phyloP scores from a whole-genome alignment of 2,888 invertebrate genomes.

The Eubasilissa splendida region DNA sequence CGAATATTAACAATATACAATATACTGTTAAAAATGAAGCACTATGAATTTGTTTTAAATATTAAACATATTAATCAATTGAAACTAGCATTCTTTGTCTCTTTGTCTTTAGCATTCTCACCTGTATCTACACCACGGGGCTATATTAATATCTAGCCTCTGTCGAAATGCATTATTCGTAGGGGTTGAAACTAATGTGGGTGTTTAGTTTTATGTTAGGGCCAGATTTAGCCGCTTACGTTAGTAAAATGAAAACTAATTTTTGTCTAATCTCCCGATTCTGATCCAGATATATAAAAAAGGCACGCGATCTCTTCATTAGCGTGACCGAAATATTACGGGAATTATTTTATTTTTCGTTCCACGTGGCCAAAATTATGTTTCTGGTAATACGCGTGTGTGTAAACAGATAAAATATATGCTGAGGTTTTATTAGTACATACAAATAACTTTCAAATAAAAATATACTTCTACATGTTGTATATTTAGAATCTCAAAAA shows the following conservation, averaged over 20 bases:
- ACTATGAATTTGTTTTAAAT: not conserved
- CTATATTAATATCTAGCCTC: not conserved
- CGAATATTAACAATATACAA: not conserved
- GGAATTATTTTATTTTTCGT: constrained; percentile 27
- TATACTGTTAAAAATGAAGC: not conserved
- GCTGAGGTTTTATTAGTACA: too few species aligned
- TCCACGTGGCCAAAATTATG: constrained; percentile 21
- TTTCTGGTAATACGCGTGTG: too few species aligned
- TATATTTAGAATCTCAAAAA: too few species aligned
- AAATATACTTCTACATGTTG: too few species aligned
- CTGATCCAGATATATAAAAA: constrained; percentile 50
- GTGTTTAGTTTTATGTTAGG: constrained; percentile 36
- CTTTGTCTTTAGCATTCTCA: too few species aligned
- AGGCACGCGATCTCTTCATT: constrained; percentile 54
- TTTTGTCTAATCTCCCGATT: constrained; percentile 56
- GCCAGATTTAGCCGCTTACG: constrained; percentile 33
- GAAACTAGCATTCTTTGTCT: too few species aligned
- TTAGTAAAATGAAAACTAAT: constrained; percentile 44
- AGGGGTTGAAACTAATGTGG: constrained; percentile 25
- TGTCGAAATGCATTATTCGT: not conserved
- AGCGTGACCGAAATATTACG: constrained; percentile 49
- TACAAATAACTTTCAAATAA: too few species aligned
- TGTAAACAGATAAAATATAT: too few species aligned
- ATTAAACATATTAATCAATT: too few species aligned
- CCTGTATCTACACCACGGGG: not conserved